Base-by-base conservation (phyloP, 2,113 vertebrate species). In the Tenrec ecaudatus region DNA sequence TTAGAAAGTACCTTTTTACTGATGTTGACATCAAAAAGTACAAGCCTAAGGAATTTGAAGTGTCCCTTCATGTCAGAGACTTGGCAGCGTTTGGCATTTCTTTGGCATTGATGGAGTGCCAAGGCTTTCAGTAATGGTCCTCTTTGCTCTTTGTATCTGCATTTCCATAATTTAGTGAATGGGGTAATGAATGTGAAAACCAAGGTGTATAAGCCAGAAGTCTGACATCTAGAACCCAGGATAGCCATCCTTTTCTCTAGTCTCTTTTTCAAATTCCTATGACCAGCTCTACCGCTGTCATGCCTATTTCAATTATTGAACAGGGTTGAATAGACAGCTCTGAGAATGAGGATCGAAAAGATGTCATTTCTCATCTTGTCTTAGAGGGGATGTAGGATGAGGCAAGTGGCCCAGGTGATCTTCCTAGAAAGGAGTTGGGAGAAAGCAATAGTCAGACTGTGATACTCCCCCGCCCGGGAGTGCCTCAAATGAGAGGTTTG, bases 281-380 rank as follows among this genome's bases (percentile, higher is more conserved):
- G 73, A 75, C 36, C 80, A 79, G 36, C 22, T 62, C 73, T 66
- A 27, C 8, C 2, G 57, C 47, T 25, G 66, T 77, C 33, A 66
- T 0, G 1, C 68, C 85, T 88, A 38, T 91, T 94, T 91, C 91
- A 87, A 82, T 96, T 91, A 91, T 57, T 92, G 79, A 90, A 84
- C 75, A 80, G 57, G 60, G 36, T 5, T 82, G 14, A 75, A 77
- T 91, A 95, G 85, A 90, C 78, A 77, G 60, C 17, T 8, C 66
- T 89, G 80, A 92, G 85, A 93, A 96, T 88, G 58, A 79, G 76
- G 53, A 94, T 83, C 0, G 58, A 94, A 86, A 3, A 90, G 57
- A 81, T 86, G 93, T 38, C 92, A 90, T 94, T 85, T 81, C 69
- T 94, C 93, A 86, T 90, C 58, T 40, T 82, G 71, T 31, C 36